Evolutionary conservation across 2,888 invertebrate species (phyloP), one percentile per base, ranked within the genome.

Genomic region (Geophilus truncorum): DNA sequence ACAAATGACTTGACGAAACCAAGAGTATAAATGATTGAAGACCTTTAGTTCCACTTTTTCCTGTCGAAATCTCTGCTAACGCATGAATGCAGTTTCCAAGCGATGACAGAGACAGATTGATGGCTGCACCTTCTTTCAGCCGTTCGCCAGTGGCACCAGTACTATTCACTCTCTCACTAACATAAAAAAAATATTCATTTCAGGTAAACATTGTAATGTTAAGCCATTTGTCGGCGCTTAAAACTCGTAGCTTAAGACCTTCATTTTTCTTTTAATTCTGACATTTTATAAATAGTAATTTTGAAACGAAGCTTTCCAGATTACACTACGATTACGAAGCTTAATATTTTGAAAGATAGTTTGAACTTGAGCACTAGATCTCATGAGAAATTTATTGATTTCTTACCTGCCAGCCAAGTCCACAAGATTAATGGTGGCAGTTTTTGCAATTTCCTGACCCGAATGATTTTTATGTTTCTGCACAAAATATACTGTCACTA

Each of bases 61-160:
- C 87, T 81, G 84, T 81, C 77, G 86, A 84, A 82, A 85, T 84
- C 84, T 89, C 86, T 3, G 88, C 88, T 45, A 89, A 84, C 25
- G 88, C 88, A 81, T 88, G 86, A 40, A 90, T 90, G 82, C 89
- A 89, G 84, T 90, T 88, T 23, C 90, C 90, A 10, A 90, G 86
- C 78, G 88, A 87, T 0, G 89, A 88, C 80, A 90, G 85, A 1
- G 90, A 90, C 83, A 89, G 87, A 85, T 90, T 90, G 83, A 90
- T 90, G 62, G 89, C 89, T 1, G 90, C 90, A 12, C 90, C 90
- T 84, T 90, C 90, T 84, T 90, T 90, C 70, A 90, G 85, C 28
- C 90, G 85, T 81, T 89, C 89, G 1, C 90, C 90, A 28, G 88
- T 89, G 3, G 90, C 89, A 77, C 90, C 90, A 10, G 90, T 89